Conservation (phyloP, 2,113 vertebrate genomes). For the Phrynosoma platyrhinos region DNA sequence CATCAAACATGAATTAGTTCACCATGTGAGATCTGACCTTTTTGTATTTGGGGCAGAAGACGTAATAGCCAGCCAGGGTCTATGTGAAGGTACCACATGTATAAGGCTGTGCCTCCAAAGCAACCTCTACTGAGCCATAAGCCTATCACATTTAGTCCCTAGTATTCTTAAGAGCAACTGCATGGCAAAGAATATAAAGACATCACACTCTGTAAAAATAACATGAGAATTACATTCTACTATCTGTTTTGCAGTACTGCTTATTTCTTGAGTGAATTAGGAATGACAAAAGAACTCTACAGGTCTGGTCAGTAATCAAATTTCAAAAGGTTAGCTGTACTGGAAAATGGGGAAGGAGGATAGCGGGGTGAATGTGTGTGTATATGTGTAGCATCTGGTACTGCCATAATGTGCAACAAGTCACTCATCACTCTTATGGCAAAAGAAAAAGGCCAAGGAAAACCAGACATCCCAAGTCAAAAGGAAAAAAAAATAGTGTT, state of each 20-base stretch:
- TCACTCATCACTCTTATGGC: constrained; percentile 42
- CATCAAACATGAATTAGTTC: not conserved
- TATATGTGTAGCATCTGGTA: not conserved
- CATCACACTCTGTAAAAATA: not conserved
- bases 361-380: too few species aligned
- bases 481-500: constrained; percentile 90
- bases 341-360: not conserved
- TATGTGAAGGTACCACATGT: not conserved
- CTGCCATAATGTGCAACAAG: not conserved
- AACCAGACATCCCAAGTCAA: constrained; percentile 79
- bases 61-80: not conserved
- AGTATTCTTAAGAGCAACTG: not conserved
- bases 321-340: not conserved
- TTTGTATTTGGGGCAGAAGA: not conserved
- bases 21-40: not conserved
- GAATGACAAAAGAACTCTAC: too few species aligned
- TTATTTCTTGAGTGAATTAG: not conserved
- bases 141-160: not conserved
- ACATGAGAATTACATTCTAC: not conserved
- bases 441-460: constrained; percentile 63
- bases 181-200: not conserved
- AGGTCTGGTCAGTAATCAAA: not conserved
- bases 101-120: not conserved
- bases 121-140: not conserved
- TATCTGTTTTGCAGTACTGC: not conserved